Conservation (phyloP, 2,888 invertebrate genomes). For the Acleris emargana region DNA sequence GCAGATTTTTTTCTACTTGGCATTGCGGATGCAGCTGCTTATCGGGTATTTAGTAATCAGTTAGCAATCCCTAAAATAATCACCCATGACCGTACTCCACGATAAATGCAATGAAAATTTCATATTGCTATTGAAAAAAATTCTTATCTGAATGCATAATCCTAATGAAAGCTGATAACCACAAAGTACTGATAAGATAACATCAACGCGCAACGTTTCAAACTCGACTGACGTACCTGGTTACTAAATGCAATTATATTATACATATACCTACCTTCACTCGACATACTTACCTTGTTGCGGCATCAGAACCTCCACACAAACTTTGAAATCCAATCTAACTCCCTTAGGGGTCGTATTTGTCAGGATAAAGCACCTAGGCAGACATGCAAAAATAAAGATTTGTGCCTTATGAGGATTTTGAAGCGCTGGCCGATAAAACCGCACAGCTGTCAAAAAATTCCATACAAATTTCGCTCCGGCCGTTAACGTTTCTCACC, state of each 20-base stretch:
- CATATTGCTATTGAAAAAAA: slow-evolving; percentile 2
- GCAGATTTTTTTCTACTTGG: no score
- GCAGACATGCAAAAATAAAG: no score
- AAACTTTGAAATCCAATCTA: no score
- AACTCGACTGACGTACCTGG: background rate
- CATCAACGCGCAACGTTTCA: background rate
- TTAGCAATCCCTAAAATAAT: background rate
- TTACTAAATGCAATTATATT: background rate
- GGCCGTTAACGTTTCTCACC: no score
- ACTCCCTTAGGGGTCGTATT: no score
- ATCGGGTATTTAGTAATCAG: slow-evolving; percentile 2
- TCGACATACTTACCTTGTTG: no score
- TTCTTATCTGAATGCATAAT: slow-evolving; percentile 31
- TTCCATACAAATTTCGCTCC: no score
- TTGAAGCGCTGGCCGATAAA: no score
- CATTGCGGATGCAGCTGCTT: background rate
- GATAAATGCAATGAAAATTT: slow-evolving; percentile 17
- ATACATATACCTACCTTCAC: background rate
- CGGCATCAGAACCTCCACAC: no score
- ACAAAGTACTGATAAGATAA: slow-evolving; percentile 11
- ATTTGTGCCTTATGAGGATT: no score
- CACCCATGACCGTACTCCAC: background rate
- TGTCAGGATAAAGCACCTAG: no score
- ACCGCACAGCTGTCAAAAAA: no score
- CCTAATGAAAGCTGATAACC: slow-evolving; percentile 20